Base-by-base conservation (phyloP, 2,113 vertebrate species). In the Campylomormyrus tamandua region DNA sequence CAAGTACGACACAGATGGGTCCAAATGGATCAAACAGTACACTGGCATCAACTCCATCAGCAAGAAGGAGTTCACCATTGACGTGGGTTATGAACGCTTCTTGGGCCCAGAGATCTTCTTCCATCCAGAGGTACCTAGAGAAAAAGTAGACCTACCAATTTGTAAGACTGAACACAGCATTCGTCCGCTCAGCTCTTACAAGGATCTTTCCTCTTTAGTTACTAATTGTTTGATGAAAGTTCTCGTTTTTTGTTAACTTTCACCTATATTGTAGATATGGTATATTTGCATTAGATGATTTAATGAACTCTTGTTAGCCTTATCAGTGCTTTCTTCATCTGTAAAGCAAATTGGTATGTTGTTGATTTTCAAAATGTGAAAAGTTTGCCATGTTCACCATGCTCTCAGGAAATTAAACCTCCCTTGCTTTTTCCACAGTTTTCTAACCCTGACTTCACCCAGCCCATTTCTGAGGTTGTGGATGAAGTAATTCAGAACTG, bases 401-500 rank as follows among this genome's bases (percentile, higher is more conserved):
- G 9, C 62, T 62, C 6, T 62, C 17, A 35, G n/a, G 39, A 39
- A 45, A 66, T 15, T 62, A 80, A 89, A n/a, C 24, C 8, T 58
- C 6, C 15, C 27, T 15, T n/a, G 35, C 31, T 35, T 45, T 58
- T 8, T 5, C 83, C 15, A 58, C 92, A 99, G 98, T 99, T 99
- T 95, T 98, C 98, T 93, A 99, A 99, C 95, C 98, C 98, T 15
- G 98, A 99, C 93, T 99, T 99, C 87, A 99, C 98, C 0, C 98
- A 99, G 93, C 98, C 98, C 42, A 99, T 99, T 94, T 99, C 98
- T 90, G 98, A 99, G 95, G 98, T 99, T 89, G 98, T 99, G 94
- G 98, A 99, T 90, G 98, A 99, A 95, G 98, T 99, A 91, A 99
- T 99, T 92, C 98, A 99, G 95, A 99, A 99, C 95, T 99, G 98